Percentiles rank a stretch among this genome's conserved stretches.
Conservation (phyloP, 2,888 invertebrate genomes). For the Nephrotoma appendiculata region DNA sequence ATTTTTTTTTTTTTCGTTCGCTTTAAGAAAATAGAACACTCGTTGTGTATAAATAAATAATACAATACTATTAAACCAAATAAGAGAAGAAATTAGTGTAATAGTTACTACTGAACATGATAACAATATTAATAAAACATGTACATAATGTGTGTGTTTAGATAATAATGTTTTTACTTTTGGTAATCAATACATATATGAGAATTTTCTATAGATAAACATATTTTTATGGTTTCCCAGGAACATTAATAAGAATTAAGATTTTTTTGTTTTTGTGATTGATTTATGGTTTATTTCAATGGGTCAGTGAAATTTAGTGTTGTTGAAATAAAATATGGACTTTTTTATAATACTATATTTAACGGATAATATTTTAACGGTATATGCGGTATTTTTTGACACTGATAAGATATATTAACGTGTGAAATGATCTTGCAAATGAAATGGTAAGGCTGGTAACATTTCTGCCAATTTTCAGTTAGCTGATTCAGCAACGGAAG, state of each 20-base stretch:
- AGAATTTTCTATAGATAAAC: not conserved
- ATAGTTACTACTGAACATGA: not conserved
- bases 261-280: not conserved
- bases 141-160: not conserved
- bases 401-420: no score
- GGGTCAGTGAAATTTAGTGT: not conserved
- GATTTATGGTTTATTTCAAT: not conserved
- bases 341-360: no score
- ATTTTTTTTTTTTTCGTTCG: not conserved
- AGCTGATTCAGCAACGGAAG: no score
- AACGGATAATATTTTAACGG: no score
- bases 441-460: no score
- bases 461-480: no score
- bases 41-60: not conserved
- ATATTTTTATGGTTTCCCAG: not conserved
- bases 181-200: not conserved
- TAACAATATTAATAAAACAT: not conserved
- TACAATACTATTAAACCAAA: not conserved
- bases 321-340: not conserved
- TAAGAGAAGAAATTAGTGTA: not conserved
- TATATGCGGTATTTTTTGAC: not conserved
- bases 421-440: no score
- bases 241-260: not conserved
- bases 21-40: not conserved
- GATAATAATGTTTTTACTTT: not conserved